Evolutionary conservation across 2,113 vertebrate species (phyloP).

Genomic region (Lophotis ruficrista): DNA sequence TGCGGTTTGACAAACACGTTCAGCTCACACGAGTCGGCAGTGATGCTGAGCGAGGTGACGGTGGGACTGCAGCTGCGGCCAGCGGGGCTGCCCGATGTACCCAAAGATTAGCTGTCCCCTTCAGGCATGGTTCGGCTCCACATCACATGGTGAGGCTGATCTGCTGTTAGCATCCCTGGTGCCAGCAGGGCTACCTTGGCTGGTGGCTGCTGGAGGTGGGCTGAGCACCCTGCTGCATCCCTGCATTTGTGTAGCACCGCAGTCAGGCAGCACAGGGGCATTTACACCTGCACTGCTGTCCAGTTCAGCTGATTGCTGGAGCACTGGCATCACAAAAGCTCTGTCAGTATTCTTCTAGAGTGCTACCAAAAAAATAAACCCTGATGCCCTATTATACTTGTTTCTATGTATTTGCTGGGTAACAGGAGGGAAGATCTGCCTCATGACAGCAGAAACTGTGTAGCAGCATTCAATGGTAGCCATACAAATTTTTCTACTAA

Average conservation of each 20-base stretch:
- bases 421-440: neutral
- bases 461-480: neutral
- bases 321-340: neutral
- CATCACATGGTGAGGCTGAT: accelerated
- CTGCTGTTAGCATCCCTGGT: neutral
- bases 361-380: neutral
- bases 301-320: neutral
- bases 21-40: accelerated
- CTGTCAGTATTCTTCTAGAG: neutral
- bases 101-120: neutral
- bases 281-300: neutral
- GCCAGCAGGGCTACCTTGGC: neutral
- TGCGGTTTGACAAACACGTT: neutral
- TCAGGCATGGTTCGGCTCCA: neutral
- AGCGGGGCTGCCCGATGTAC: accelerated
- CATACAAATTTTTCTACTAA: neutral
- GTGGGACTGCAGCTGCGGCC: neutral
- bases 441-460: neutral
- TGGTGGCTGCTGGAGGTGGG: neutral
- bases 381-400: neutral
- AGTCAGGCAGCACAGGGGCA: neutral
- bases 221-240: neutral
- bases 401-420: neutral
- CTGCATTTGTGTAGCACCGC: accelerated
- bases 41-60: neutral